These are phyloP conservation scores for Mesoclemmys tuberculata DNA, from an alignment of 2,113 vertebrate genomes.

Conservation along the genomic window DNA sequence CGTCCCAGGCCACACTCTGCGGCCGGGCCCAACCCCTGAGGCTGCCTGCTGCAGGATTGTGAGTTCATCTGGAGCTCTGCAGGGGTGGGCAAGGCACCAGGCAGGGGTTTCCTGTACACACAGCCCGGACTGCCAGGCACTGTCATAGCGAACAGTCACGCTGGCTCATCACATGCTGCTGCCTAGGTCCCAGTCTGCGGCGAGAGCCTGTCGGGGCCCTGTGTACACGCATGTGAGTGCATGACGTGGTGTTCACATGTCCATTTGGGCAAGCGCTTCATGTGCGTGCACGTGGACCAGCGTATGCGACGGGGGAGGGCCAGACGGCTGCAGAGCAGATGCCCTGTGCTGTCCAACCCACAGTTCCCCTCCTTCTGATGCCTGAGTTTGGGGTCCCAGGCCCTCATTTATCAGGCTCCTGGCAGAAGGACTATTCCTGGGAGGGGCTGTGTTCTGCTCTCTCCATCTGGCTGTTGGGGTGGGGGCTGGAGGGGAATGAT, in stretches of 20 bases:
- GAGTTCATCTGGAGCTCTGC: no score
- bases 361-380: no score
- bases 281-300: neutral
- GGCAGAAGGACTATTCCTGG: neutral
- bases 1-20: neutral
- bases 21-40: neutral
- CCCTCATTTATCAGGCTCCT: neutral
- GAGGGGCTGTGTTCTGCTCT: neutral
- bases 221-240: no score
- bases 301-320: neutral
- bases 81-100: no score
- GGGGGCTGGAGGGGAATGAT: neutral
- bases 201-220: no score
- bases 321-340: neutral
- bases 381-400: neutral
- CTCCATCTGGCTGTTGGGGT: neutral
- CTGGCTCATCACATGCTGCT: no score
- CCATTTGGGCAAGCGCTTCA: neutral
- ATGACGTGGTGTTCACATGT: neutral
- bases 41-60: neutral
- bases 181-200: no score
- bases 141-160: no score
- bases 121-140: no score
- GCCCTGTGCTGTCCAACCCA: neutral
- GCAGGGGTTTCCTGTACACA: no score